Evolutionary conservation across 2,888 invertebrate genomes (phyloP).

Genomic region (Aproaerema taeniolella): DNA sequence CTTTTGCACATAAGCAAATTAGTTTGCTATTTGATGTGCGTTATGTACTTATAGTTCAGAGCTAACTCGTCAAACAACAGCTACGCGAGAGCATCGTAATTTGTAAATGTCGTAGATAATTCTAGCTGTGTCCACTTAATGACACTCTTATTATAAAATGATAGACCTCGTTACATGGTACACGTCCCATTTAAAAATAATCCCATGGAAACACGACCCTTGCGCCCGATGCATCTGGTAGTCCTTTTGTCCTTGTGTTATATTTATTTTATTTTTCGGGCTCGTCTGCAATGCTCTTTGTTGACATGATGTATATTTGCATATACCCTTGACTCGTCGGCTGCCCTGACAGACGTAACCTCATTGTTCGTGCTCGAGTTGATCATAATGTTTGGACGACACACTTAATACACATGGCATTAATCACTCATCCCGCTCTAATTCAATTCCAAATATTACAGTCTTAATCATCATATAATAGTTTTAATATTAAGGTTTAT

Average conservation of each 20-base stretch:
- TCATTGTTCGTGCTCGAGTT: slow-evolving; percentile 39
- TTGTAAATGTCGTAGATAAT: slow-evolving; percentile 8
- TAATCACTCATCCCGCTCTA: not conserved
- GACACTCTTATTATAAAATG: slow-evolving; percentile 8
- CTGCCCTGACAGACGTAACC: slow-evolving; percentile 45
- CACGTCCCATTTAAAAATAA: slow-evolving; percentile 18
- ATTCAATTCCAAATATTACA: slow-evolving; percentile 1
- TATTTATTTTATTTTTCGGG: slow-evolving; percentile 45
- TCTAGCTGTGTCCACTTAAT: slow-evolving; percentile 8
- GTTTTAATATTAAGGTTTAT: slow-evolving; percentile 28
- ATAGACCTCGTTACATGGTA: slow-evolving; percentile 6
- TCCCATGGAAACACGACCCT: slow-evolving; percentile 24
- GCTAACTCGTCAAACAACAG: too few relatives aligned
- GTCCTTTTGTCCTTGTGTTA: slow-evolving; percentile 41
- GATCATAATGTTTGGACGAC: slow-evolving; percentile 23
- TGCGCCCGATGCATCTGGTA: slow-evolving; percentile 28
- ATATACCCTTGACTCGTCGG: slow-evolving; percentile 54
- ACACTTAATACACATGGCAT: not conserved
- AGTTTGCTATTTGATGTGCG: not conserved
- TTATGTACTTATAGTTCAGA: not conserved
- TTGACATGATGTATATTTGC: slow-evolving; percentile 56
- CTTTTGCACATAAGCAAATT: not conserved
- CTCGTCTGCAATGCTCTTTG: slow-evolving; percentile 44
- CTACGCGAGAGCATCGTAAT: slow-evolving; percentile 2
- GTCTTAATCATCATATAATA: slow-evolving; percentile 21